Base-by-base conservation (phyloP, 2,797 vertebrate genomes). In the Pogonophryne albipinna region DNA sequence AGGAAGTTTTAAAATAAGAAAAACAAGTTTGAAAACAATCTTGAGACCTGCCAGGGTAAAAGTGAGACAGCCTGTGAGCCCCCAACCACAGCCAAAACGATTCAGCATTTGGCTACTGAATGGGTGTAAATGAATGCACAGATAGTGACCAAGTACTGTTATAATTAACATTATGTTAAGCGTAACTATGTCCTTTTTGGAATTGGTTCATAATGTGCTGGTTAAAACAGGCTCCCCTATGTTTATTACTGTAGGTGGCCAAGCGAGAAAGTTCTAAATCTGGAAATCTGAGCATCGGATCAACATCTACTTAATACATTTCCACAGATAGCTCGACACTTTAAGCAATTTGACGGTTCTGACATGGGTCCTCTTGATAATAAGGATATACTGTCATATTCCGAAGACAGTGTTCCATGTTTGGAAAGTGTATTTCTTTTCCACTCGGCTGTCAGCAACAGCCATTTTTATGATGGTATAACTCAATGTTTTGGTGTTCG, bases 291-390 rank as follows among this genome's bases (percentile, higher is more conserved):
- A 65, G 52, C 59, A 63, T 45, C 12, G 52, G 71, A 85, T 86
- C 82, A 80, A 83, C 85, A 79, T 82, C 47, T 71, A 81, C 79
- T 82, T 77, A 87, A 85, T 69, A 73, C 81, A 44, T 84, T 81
- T 87, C 81, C 71, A 71, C 70, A 82, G 78, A 90, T 84, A 88
- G 84, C 62, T 50, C 76, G 80, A 76, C 60, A 74, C 81, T 81
- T 84, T 58, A 83, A 82, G 71, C 59, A 13, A 63, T 49, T 52
- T 90, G 84, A 85, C 84, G 89, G 80, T 70, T 17, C 77, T 88
- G 88, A 88, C 86, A 81, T 20, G 71, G 79, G 78, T 78, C 76
- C 73, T 91, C 85, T 89, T 91, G 85, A 88, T 91, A 90, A 90
- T 85, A 88, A 83, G 86, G 80, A 87, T 51, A 66, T 20, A 66